Conservation (phyloP, 1,140 invertebrate genomes). For the Eueides isabella region DNA sequence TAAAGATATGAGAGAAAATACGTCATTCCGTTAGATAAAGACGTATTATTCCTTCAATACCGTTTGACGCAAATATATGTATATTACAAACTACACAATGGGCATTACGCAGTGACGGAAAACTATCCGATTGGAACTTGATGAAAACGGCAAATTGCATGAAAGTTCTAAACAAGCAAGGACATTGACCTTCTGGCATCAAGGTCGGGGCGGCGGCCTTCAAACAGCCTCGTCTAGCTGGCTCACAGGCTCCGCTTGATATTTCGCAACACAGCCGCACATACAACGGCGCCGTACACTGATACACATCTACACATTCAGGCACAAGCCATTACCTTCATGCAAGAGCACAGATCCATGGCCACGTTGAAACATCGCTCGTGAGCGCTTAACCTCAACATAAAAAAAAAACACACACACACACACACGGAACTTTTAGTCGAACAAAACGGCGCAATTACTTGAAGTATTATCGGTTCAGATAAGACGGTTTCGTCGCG, state of each 20-base stretch:
- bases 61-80: not conserved
- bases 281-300: slow-evolving; percentile 7
- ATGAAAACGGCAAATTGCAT: slow-evolving; percentile 51
- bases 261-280: slow-evolving; percentile 54
- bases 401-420: slow-evolving; percentile 60
- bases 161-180: slow-evolving; percentile 68
- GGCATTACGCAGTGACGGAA: not conserved
- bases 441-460: slow-evolving; percentile 57
- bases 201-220: slow-evolving; percentile 79
- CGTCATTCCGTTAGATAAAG: slow-evolving; percentile 7
- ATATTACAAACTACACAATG: not conserved
- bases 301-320: slow-evolving; percentile 25
- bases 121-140: slow-evolving; percentile 16
- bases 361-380: slow-evolving; percentile 63
- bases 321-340: slow-evolving; percentile 71
- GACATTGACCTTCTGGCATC: slow-evolving; percentile 73
- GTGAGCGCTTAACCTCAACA: slow-evolving; percentile 54
- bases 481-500: slow-evolving; percentile 72
- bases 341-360: slow-evolving; percentile 69
- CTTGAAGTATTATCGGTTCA: slow-evolving; percentile 67
- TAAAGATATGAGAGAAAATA: slow-evolving; percentile 22
- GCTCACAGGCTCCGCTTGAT: slow-evolving; percentile 57
- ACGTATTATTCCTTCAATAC: not conserved
- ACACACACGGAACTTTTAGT: slow-evolving; percentile 49
- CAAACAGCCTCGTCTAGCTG: slow-evolving; percentile 76